Evolutionary conservation across 2,797 vertebrate genomes (phyloP).

Genomic region (Amazonetta brasiliensis): DNA sequence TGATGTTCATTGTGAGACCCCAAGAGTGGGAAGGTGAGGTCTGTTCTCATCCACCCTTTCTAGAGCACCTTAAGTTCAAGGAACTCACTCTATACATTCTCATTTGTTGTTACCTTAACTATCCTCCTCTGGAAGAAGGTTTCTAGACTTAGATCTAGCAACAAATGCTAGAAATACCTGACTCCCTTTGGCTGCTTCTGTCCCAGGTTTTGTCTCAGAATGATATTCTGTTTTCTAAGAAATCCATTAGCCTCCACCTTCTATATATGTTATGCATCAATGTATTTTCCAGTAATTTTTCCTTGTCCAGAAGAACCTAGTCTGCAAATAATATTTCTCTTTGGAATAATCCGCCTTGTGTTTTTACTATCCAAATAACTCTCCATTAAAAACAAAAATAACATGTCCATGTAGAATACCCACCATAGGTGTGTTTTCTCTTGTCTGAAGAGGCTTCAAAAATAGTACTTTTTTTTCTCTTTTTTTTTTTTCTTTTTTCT

Average conservation of each 20-base stretch:
- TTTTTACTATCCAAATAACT: not conserved
- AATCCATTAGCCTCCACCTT: not conserved
- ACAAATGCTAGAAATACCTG: not conserved
- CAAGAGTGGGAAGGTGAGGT: not conserved
- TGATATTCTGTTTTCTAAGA: not conserved
- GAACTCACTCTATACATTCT: not conserved
- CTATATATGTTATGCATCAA: not conserved
- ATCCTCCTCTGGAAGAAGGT: not conserved
- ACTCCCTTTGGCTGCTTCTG: not conserved
- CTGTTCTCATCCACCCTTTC: not conserved
- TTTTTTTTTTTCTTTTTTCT: not conserved
- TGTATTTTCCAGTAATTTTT: not conserved
- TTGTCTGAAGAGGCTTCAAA: not conserved
- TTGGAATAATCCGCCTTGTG: not conserved
- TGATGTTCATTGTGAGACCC: not conserved
- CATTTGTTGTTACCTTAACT: not conserved
- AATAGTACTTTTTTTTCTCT: not conserved
- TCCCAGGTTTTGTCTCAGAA: not conserved
- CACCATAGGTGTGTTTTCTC: not conserved
- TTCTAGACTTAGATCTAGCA: not conserved
- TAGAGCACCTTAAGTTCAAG: not conserved
- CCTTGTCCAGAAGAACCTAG: not conserved
- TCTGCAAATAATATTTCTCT: not conserved
- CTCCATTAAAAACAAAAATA: not conserved
- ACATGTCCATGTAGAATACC: fast-evolving